A percentile compares a stretch with the other conserved stretches of the same genome.
phyloP scores from a whole-genome alignment of 2,113 vertebrate species.

The Anarhynchus alexandrinus region DNA sequence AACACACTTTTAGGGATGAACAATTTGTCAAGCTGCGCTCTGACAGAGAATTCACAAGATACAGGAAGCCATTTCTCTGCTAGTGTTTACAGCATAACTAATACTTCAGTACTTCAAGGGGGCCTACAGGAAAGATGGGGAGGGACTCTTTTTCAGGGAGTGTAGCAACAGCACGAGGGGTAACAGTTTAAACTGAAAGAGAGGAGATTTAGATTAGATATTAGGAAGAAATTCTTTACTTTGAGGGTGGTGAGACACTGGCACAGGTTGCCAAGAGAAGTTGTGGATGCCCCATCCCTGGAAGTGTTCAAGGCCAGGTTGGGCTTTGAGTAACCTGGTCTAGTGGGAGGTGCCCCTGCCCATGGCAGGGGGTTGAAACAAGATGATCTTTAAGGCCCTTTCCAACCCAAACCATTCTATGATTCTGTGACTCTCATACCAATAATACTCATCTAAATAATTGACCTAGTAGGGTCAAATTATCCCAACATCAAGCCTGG shows the following conservation, averaged over 20 bases:
- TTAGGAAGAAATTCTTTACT: not conserved
- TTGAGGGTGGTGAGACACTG: not conserved
- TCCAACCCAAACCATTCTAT: not conserved
- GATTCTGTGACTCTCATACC: not conserved
- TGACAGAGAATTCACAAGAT: constrained; percentile 9
- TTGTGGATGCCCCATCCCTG: not conserved
- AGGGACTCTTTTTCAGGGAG: not conserved
- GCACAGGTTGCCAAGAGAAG: not conserved
- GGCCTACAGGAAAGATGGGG: not conserved
- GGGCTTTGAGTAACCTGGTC: not conserved
- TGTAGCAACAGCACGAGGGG: not conserved
- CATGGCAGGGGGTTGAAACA: not conserved
- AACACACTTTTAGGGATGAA: constrained; percentile 4
- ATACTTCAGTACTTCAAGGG: not conserved
- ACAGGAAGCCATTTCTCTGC: not conserved
- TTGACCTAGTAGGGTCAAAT: not conserved
- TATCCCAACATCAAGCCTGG: not conserved
- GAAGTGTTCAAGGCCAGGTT: not conserved
- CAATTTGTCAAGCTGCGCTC: not conserved
- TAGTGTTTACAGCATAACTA: not conserved
- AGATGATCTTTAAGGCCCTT: not conserved
- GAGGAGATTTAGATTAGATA: not conserved
- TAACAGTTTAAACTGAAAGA: not conserved
- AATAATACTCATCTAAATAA: not conserved
- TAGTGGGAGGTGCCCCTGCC: not conserved